Evolutionary conservation across 1,140 invertebrate genomes (phyloP), one percentile per base, ranked within the genome.

Genomic region (Rhysida immarginata): DNA sequence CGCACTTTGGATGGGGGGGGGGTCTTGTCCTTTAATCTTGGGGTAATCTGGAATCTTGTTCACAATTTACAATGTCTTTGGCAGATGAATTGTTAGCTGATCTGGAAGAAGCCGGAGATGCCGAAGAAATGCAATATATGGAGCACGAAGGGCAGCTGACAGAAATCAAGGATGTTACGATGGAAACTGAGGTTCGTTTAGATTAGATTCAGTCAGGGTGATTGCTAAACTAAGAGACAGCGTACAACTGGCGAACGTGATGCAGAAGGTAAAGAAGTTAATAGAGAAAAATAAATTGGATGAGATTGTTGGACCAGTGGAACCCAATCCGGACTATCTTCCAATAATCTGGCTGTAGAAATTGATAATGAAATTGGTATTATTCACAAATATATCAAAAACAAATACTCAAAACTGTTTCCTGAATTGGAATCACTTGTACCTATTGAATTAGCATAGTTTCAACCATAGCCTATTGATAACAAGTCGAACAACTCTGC

Each of bases 341-440:
- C 71, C 1, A 98, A 97, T 69, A 92, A 93, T 68, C 81, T 94
- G 56, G 91, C 91, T 54, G 91, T 89, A n/a, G n/a, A n/a, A n/a
- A n/a, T n/a, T n/a, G n/a, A n/a, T n/a, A n/a, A n/a, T n/a, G n/a
- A n/a, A n/a, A n/a, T n/a, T n/a, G 69, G 71, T 64, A 74, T 79
- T 35, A 91, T 99, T 66, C 94, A 99, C 74, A 90, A 97, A 75
- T 99, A 95, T 75, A 83, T 87, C 2, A 81, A 87, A 63, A 94
- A 97, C 62, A 93, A 96, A 71, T 99, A 99, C 73, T 88, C 91
- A 44, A 98, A 97, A 74, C 75, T 96, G 50, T 99, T 99, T 75
- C 96, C 96, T 1, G 96, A 99, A 71, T 72, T 99, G 23, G 95
- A 99, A 63, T 96, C 94, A 0, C 71, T 99, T 3, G 93, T 99